A percentile compares a stretch with the other conserved stretches of the same genome.
Conservation (phyloP, 2,797 vertebrate genomes). For the Gymnocypris eckloni region DNA sequence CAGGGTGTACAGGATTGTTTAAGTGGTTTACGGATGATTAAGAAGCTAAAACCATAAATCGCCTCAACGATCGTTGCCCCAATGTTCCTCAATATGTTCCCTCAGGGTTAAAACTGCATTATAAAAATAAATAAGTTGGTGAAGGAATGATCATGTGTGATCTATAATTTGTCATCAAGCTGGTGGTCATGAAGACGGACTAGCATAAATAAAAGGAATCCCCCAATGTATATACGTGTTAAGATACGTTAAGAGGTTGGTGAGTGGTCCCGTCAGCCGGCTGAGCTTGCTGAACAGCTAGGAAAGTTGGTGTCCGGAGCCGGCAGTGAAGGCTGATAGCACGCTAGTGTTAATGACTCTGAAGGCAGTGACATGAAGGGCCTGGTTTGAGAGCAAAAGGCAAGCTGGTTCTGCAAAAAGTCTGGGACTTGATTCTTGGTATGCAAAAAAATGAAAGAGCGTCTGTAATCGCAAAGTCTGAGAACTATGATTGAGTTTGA, state of each 20-base stretch:
- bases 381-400: slow-evolving; percentile 18
- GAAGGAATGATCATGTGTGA: slow-evolving; percentile 17
- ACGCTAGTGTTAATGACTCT: slow-evolving; percentile 8
- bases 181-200: slow-evolving; percentile 27
- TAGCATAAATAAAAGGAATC: slow-evolving; percentile 36
- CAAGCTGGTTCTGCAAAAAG: slow-evolving; percentile 23
- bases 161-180: slow-evolving; percentile 34
- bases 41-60: slow-evolving; percentile 6
- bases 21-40: slow-evolving; percentile 1
- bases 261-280: slow-evolving; percentile 54
- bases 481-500: neutral
- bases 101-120: slow-evolving; percentile 29
- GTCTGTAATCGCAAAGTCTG: neutral
- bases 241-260: slow-evolving; percentile 33
- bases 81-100: neutral
- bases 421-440: slow-evolving; percentile 20
- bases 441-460: neutral
- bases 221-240: slow-evolving; percentile 42
- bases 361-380: slow-evolving; percentile 44
- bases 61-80: slow-evolving; percentile 6
- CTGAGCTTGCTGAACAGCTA: slow-evolving; percentile 5
- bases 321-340: slow-evolving; percentile 39
- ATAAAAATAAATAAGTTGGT: slow-evolving; percentile 29
- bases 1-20: neutral
- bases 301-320: slow-evolving; percentile 8